Conservation (phyloP, 2,113 vertebrate genomes). For the Vulpes vulpes region DNA sequence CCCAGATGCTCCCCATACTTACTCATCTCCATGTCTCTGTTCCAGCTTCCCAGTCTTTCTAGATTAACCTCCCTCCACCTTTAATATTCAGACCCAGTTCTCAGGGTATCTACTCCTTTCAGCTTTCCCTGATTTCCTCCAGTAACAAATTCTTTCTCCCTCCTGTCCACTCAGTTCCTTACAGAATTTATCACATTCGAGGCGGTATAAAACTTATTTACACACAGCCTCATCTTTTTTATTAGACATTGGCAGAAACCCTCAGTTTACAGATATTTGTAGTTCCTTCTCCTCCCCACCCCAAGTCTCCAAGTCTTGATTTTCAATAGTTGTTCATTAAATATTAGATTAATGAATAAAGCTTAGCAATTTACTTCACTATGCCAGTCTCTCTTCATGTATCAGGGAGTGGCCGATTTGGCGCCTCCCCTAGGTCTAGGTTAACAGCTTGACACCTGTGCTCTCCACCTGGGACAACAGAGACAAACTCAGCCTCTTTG, state of each 20-base stretch:
- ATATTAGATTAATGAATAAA: conserved; percentile 39
- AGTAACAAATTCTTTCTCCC: background rate
- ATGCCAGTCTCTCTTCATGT: background rate
- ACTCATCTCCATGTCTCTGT: background rate
- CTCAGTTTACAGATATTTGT: background rate
- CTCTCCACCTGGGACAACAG: background rate
- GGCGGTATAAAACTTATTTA: background rate
- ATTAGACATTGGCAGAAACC: background rate
- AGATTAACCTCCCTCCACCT: background rate
- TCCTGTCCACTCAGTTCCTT: background rate
- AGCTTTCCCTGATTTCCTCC: background rate
- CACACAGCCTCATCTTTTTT: background rate
- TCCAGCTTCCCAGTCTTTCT: background rate
- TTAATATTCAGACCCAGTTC: background rate
- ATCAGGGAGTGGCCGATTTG: background rate
- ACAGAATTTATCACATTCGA: background rate
- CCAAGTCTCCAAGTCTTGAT: background rate
- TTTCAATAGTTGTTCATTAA: background rate
- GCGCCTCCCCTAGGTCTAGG: background rate
- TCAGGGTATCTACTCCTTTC: background rate
- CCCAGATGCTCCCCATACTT: background rate
- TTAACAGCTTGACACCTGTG: background rate
- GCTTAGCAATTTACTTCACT: background rate
- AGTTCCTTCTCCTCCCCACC: background rate
- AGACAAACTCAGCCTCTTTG: conserved; percentile 12